Evolutionary conservation across 1,140 invertebrate genomes (phyloP).

Genomic region (Oreohelix idahoensis): DNA sequence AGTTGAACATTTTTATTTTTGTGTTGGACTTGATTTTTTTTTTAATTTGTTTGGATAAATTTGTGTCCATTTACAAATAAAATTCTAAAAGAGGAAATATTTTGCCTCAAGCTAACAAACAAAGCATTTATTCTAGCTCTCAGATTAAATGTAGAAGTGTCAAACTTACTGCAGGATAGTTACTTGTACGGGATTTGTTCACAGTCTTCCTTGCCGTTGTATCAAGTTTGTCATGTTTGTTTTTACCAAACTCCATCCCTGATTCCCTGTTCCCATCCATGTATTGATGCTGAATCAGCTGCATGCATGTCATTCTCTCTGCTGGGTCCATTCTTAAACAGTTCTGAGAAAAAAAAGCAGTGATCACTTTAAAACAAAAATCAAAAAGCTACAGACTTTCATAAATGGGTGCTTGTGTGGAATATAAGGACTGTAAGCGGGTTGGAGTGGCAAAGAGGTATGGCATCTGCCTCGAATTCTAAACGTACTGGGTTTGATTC

Average conservation of each 20-base stretch:
- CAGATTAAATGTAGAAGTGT: neutral
- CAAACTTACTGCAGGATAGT: slow-evolving; percentile 47
- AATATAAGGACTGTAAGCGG: too few relatives aligned
- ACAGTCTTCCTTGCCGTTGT: slow-evolving; percentile 44
- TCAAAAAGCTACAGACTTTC: too few relatives aligned
- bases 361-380: neutral
- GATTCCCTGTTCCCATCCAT: slow-evolving; percentile 76
- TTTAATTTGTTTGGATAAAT: too few relatives aligned
- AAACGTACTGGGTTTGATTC: too few relatives aligned
- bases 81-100: too few relatives aligned
- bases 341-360: slow-evolving; percentile 77
- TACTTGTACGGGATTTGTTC: slow-evolving; percentile 51
- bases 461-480: too few relatives aligned
- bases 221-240: slow-evolving; percentile 54
- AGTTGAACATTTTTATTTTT: too few relatives aligned
- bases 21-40: neutral
- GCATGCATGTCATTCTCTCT: slow-evolving; percentile 89
- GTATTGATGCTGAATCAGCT: slow-evolving; percentile 90
- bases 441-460: too few relatives aligned
- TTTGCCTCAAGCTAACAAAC: too few relatives aligned
- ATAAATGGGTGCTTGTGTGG: too few relatives aligned
- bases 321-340: slow-evolving; percentile 95
- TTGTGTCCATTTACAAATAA: too few relatives aligned
- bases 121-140: too few relatives aligned
- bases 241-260: slow-evolving; percentile 41